Conservation (phyloP, 2,797 vertebrate genomes). For the Coendou prehensilis region DNA sequence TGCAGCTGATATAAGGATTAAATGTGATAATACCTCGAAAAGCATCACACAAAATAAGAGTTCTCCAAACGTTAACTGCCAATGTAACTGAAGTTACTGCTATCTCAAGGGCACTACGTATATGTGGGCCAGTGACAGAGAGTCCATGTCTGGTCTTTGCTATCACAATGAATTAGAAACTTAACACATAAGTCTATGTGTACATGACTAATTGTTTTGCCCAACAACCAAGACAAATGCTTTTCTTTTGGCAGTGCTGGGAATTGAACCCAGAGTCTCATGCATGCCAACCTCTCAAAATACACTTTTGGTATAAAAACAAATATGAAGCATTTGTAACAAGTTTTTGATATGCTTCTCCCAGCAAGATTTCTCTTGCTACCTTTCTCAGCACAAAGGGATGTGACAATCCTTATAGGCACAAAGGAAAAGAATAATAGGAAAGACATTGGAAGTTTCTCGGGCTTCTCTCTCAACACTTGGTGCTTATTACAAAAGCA, state of each 20-base stretch:
- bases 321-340: not conserved
- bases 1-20: not conserved
- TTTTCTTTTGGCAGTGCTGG: not conserved
- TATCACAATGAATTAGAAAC: not conserved
- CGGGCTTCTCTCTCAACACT: not conserved
- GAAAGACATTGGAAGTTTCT: not conserved
- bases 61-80: not conserved
- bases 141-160: not conserved
- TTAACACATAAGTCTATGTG: not conserved
- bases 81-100: not conserved
- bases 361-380: not conserved
- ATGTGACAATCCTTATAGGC: not conserved
- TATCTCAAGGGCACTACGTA: not conserved
- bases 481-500: not conserved
- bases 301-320: not conserved
- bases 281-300: not conserved
- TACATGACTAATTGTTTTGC: not conserved
- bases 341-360: not conserved
- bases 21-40: not conserved
- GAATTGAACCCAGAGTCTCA: not conserved
- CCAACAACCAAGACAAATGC: not conserved
- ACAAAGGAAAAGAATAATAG: not conserved
- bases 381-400: not conserved
- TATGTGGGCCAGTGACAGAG: rapidly evolving
- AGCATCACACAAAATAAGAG: not conserved